These are phyloP conservation scores for Drosophila meridionalis DNA, from an alignment of 2,888 invertebrate genomes.

Conservation along the genomic window DNA sequence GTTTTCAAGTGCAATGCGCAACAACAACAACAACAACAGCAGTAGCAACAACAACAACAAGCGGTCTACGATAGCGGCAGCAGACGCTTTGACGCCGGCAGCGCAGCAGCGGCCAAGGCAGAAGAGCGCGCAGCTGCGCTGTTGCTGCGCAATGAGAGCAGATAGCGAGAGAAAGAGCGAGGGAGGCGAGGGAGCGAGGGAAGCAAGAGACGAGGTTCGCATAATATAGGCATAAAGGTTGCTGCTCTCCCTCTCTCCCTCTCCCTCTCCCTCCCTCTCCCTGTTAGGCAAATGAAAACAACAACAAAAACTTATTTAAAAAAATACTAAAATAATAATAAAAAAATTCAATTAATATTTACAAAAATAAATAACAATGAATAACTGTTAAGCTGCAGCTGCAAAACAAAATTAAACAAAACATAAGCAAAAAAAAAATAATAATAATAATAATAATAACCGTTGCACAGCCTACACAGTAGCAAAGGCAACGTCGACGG, in stretches of 20 bases:
- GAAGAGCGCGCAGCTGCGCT: slow-evolving; percentile 61
- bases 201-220: not conserved
- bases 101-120: slow-evolving; percentile 28
- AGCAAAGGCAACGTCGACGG: not conserved
- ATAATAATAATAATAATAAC: not conserved
- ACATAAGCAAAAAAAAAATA: slow-evolving; percentile 6
- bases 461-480: slow-evolving; percentile 40
- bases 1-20: slow-evolving; percentile 78
- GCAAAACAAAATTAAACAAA: not conserved
- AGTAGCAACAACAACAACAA: slow-evolving; percentile 25
- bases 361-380: slow-evolving; percentile 14
- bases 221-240: slow-evolving; percentile 1
- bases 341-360: not conserved
- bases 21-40: slow-evolving; percentile 17
- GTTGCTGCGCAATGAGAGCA: slow-evolving; percentile 66
- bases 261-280: not conserved
- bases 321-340: not conserved
- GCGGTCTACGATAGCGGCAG: slow-evolving; percentile 24
- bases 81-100: slow-evolving; percentile 25
- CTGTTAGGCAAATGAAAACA: slow-evolving; percentile 37
- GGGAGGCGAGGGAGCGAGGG: not conserved
- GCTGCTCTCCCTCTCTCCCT: slow-evolving; percentile 5
- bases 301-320: slow-evolving; percentile 8
- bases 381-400: slow-evolving; percentile 26
- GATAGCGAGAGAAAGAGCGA: slow-evolving; percentile 8